A percentile compares a stretch with the other conserved stretches of the same genome.
These are phyloP conservation scores for Lasioglossum oenotherae DNA, from an alignment of 2,888 invertebrate genomes.

Conservation along the genomic window DNA sequence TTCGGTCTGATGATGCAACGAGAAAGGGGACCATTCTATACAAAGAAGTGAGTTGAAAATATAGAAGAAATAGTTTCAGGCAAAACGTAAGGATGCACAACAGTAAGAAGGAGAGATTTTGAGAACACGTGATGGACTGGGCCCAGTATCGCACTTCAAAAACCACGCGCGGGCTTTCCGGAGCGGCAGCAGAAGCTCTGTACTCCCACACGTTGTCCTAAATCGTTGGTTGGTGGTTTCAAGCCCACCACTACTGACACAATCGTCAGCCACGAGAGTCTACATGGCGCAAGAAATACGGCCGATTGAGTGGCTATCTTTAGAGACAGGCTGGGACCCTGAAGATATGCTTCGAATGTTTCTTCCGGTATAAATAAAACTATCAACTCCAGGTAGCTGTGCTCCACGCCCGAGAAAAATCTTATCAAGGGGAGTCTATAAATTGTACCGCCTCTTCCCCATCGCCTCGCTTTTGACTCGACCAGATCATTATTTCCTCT, in stretches of 20 bases:
- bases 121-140: constrained; percentile 47
- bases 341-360: constrained; percentile 51
- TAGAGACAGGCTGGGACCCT: constrained; percentile 60
- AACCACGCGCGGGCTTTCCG: constrained; percentile 33
- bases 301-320: constrained; percentile 62
- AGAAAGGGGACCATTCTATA: not conserved
- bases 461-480: not conserved
- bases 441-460: not conserved
- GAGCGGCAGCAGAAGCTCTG: constrained; percentile 21
- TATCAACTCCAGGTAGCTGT: constrained; percentile 32
- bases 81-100: not conserved
- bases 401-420: not conserved
- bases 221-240: constrained; percentile 53
- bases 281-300: constrained; percentile 58
- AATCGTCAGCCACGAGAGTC: constrained; percentile 51
- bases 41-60: not conserved
- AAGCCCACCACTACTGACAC: constrained; percentile 51
- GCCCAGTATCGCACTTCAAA: not conserved
- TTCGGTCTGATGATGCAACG: too few relatives aligned
- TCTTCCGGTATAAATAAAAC: constrained; percentile 64
- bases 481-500: not conserved
- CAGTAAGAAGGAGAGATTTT: not conserved
- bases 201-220: constrained; percentile 57
- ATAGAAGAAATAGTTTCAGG: not conserved
- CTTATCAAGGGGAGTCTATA: not conserved